Base-by-base conservation (phyloP, 2,113 vertebrate species). In the Urocitellus parryii region DNA sequence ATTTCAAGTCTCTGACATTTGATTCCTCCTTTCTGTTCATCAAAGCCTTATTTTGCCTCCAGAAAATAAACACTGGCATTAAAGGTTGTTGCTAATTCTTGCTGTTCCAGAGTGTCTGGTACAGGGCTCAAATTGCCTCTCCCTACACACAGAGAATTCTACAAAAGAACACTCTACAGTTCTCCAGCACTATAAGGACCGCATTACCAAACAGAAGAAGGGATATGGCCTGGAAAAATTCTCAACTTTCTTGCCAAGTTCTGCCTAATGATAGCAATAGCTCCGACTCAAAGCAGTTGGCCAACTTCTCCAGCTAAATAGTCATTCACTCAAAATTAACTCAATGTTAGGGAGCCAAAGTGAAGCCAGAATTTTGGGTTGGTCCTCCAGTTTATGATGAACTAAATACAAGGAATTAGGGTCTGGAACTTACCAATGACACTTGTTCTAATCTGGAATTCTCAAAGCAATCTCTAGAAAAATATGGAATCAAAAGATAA, bases 11-110 rank as follows among this genome's bases (percentile, higher is more conserved):
- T 91, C 88, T 0, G 1, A 90, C 58, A 61, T 73, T 80, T 9
- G n/a, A 39, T 61, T 88, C 70, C 48, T 73, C 70, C 65, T 76
- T 95, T 89, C 83, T 94, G 86, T 74, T 87, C n/a, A 53, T 89
- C 32, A n/a, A 87, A 61, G 25, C 80, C 87, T 96, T 56, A 80
- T 84, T 94, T 93, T 87, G 89, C 91, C 87, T 97, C 83, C 63
- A 84, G 95, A 87, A 97, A 94, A 96, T 29, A 93, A 70, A 85
- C 10, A 25, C 20, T 20, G 10, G 61, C 92, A 67, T 76, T 72
- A 83, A 94, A 73, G 88, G 37, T 25, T 86, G 17, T 34, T 91
- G 95, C 95, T 91, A 92, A 95, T 53, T 53, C 48, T 77, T 87
- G 77, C 37, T 48, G 73, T 34, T 92, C 65, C 65, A 8, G 0